Percentiles rank a stretch among this genome's conserved stretches.
phyloP scores from a whole-genome alignment of 2,797 vertebrate genomes.

The Pantherophis alleghaniensis region DNA sequence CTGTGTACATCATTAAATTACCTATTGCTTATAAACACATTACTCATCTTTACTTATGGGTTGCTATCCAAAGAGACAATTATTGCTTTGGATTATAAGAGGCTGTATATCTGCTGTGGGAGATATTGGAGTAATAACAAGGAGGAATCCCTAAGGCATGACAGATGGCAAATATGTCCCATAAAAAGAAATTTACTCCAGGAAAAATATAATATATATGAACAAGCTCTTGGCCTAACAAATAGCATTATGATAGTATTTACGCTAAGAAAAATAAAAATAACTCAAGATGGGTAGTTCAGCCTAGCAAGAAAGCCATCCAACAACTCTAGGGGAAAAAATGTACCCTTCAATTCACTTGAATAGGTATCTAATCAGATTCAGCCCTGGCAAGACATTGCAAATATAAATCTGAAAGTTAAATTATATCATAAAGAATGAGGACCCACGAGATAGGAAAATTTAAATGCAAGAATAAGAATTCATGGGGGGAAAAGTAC shows the following conservation, averaged over 20 bases:
- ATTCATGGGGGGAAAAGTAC: background rate
- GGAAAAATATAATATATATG: background rate
- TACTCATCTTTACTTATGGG: background rate
- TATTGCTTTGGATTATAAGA: background rate
- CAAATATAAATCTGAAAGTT: background rate
- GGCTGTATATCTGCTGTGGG: background rate
- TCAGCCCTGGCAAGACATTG: background rate
- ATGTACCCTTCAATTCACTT: background rate
- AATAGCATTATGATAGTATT: constrained; percentile 12
- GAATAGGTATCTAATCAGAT: background rate
- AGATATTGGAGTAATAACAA: background rate
- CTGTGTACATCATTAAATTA: background rate
- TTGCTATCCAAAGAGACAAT: background rate
- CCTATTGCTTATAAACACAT: background rate
- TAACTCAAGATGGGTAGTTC: background rate
- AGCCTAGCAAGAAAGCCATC: background rate
- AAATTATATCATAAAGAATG: background rate
- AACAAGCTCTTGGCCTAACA: background rate
- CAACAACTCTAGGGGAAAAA: background rate
- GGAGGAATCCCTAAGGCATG: background rate
- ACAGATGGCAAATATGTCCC: constrained; percentile 1
- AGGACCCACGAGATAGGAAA: background rate
- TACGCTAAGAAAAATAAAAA: constrained; percentile 7
- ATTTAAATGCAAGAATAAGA: background rate
- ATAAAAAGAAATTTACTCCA: background rate